Evolutionary conservation across 2,888 invertebrate species (phyloP), one percentile per base, ranked within the genome.

Genomic region (Xylota sylvarum): DNA sequence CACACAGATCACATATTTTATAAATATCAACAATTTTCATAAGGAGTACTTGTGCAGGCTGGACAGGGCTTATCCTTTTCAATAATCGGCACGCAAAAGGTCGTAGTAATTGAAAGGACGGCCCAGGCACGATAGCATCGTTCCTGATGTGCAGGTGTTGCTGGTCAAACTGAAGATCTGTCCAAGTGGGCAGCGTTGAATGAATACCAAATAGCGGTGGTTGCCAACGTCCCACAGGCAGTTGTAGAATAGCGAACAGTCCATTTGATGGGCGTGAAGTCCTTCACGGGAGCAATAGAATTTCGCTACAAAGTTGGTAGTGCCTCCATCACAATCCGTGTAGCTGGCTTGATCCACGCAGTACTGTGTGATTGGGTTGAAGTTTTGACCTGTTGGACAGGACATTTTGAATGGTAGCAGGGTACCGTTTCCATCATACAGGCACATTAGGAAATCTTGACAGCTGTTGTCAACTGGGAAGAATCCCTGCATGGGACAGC

Each of bases 401-500:
- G 77, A n/a, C 10, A 82, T 32, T 5, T 6, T 60, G 17, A 43
- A 52, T 0, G 87, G 17, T 0, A 7, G 0, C 3, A 90, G 6
- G 1, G 65, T 12, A 3, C 76, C 80, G 0, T 76, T 19, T 0
- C 12, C 10, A n/a, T 88, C 88, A 19, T 56, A 78, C 56, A 91
- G 90, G 10, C 86, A 52, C 4, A 89, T 43, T 40, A 65, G 46
- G 74, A 89, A 91, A 17, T 89, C 9, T 0, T 17, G 10, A 62
- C 91, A 91, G 12, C 62, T 72, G 6, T 81, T 85, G 7, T 69
- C 73, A 6, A 74, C 48, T 0, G 90, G 89, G 35, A 89, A 82
- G 72, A 89, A 88, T 0, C 91, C 91, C 2, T 67, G 76, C 30
- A 88, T 87, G 0, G 89, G 86, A 56, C 91, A 91, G 0, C 2